Evolutionary conservation across 2,888 invertebrate genomes (phyloP), one percentile per base, ranked within the genome.

Genomic region (Anagyrus pseudococci): DNA sequence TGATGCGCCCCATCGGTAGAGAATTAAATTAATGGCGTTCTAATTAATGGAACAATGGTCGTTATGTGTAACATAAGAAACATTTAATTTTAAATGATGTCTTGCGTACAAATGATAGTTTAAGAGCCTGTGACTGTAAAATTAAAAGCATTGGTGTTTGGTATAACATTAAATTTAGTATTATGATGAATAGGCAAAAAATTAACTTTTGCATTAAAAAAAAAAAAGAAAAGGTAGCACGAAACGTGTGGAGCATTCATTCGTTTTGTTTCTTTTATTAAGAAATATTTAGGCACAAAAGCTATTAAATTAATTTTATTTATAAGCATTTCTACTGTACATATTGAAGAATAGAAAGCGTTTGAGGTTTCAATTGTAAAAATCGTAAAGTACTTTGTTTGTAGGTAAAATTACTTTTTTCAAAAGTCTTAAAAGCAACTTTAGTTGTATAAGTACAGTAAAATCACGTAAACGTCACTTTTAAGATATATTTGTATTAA

Each of bases 1-100:
- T 13, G 61, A 60, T 15, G 49, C 66, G 29, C 61, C 67, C 4
- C 65, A 65, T 53, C 61, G 61, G 26, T 64, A 58, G 40, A 61
- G 3, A 56, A 60, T 40, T 50, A 41, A 53, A 3, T 58, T 13
- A 53, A 23, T 55, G 8, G 37, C 26, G 55, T 58, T 26, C 23
- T 17, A 25, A 23, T 40, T 13, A 33, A 53, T 62, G 13, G 33
- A 10, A 37, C 44, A 29, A 29, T 29, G 4, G 43, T 55, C 58
- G 58, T 44, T 43, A 52, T 17, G 8, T 66, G 59, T 66, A 66
- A 66, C 52, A 64, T 64, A 59, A 25, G 37, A 46, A 53, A 55
- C n/a, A 29, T 2, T 13, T 37, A 4, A 13, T 13, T 8, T 37
- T 37, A 46, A 58, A 46, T 23, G 52, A 55, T 58, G 62, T 62